Evolutionary conservation across 2,888 invertebrate species (phyloP).

Genomic region (Ochropleura plecta): DNA sequence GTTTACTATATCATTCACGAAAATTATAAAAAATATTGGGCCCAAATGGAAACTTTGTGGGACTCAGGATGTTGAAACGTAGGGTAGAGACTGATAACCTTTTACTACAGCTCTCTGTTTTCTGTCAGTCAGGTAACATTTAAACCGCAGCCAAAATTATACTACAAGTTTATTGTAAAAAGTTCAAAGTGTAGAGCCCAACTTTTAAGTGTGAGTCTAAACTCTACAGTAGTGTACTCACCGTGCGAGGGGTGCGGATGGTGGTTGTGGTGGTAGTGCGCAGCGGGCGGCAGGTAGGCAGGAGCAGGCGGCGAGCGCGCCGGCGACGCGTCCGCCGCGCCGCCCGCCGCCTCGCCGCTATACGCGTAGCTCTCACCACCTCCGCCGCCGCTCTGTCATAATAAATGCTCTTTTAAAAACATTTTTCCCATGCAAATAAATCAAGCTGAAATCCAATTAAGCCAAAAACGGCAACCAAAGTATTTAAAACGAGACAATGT

Average conservation of each 20-base stretch:
- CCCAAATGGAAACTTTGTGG: too few species aligned
- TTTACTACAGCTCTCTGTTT: too few species aligned
- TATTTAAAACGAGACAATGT: background rate
- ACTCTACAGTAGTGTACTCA: constrained; percentile 43
- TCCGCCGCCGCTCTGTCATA: constrained; percentile 73
- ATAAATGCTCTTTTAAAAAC: background rate
- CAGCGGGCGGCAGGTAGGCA: constrained; percentile 84
- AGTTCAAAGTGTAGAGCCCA: too few species aligned
- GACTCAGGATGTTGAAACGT: too few species aligned
- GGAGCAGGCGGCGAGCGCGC: constrained; percentile 94
- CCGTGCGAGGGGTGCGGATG: constrained; percentile 80
- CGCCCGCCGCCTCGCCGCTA: constrained; percentile 82
- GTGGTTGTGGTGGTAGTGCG: constrained; percentile 85
- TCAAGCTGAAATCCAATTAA: background rate
- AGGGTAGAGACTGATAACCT: too few species aligned
- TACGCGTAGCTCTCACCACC: constrained; percentile 84
- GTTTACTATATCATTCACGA: too few species aligned
- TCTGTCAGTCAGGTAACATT: too few species aligned
- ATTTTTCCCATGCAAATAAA: background rate
- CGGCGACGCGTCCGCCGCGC: constrained; percentile 85
- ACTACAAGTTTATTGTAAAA: background rate
- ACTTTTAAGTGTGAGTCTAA: too few species aligned
- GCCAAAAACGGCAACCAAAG: background rate
- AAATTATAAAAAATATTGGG: too few species aligned
- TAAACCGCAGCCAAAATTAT: background rate